Conservation (phyloP, 2,113 vertebrate species). For the Gymnobelideus leadbeateri region DNA sequence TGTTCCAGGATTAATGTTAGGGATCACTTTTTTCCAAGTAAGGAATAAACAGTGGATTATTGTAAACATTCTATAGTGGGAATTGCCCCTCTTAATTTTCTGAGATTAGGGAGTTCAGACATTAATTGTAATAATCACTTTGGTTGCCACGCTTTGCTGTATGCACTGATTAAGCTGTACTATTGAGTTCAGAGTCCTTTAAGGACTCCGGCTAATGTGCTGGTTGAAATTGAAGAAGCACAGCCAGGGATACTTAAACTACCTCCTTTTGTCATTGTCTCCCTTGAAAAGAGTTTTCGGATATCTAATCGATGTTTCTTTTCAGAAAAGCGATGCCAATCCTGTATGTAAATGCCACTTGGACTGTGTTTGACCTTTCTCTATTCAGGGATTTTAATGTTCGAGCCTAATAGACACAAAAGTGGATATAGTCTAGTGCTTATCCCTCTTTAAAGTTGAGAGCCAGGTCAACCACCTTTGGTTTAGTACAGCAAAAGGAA, state of each 20-base stretch:
- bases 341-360: conserved; percentile 66
- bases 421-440: conserved; percentile 34
- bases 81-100: conserved; percentile 52
- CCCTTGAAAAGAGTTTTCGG: conserved; percentile 59
- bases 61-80: conserved; percentile 6
- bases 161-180: conserved; percentile 54
- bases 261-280: conserved; percentile 62
- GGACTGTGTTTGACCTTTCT: conserved; percentile 66
- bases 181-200: conserved; percentile 55
- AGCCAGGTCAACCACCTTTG: conserved; percentile 58
- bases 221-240: conserved; percentile 59
- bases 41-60: background rate
- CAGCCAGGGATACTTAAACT: conserved; percentile 20
- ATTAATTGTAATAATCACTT: conserved; percentile 45
- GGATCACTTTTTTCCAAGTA: background rate
- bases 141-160: conserved; percentile 29
- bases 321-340: conserved; percentile 61
- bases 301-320: conserved; percentile 65
- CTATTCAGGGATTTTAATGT: conserved; percentile 55
- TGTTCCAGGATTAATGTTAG: background rate
- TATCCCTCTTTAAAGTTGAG: conserved; percentile 58
- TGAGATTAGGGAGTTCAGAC: background rate
- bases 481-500: conserved; percentile 17
- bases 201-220: conserved; percentile 42
- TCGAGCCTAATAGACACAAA: conserved; percentile 49